These are phyloP conservation scores for Tinea pellionella DNA, from an alignment of 2,888 invertebrate genomes.

Conservation along the genomic window DNA sequence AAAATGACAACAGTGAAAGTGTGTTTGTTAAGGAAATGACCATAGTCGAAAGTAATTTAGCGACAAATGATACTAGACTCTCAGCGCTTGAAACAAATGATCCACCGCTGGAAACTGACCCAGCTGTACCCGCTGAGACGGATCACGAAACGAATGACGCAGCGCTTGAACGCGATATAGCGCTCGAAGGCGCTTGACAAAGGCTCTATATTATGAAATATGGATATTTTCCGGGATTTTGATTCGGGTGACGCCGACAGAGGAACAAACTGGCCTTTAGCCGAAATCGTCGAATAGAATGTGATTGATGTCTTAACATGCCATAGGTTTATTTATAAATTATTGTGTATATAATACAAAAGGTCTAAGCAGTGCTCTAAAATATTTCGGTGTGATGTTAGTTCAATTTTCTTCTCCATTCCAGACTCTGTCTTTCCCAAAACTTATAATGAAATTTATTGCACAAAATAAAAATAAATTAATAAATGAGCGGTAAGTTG, in stretches of 20 bases:
- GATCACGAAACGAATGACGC: not conserved
- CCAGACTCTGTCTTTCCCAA: too few species aligned
- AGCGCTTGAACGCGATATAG: not conserved
- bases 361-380: too few species aligned
- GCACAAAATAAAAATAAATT: too few species aligned
- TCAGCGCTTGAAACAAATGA: not conserved
- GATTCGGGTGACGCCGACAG: conserved; percentile 55
- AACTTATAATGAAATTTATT: too few species aligned
- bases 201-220: conserved; percentile 32
- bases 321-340: too few species aligned
- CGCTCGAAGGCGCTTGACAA: conserved; percentile 16
- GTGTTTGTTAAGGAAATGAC: not conserved
- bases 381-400: too few species aligned
- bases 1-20: not conserved
- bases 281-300: not conserved
- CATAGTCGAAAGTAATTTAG: not conserved
- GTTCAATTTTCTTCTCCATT: too few species aligned
- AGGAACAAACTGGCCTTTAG: not conserved
- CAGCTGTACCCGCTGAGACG: too few species aligned
- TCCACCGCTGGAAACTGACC: not conserved
- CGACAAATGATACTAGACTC: not conserved
- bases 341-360: too few species aligned
- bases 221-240: conserved; percentile 57
- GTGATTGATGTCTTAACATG: not conserved
- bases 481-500: too few species aligned